phyloP scores from a whole-genome alignment of 2,797 vertebrate species.

The Leptodactylus fallax region DNA sequence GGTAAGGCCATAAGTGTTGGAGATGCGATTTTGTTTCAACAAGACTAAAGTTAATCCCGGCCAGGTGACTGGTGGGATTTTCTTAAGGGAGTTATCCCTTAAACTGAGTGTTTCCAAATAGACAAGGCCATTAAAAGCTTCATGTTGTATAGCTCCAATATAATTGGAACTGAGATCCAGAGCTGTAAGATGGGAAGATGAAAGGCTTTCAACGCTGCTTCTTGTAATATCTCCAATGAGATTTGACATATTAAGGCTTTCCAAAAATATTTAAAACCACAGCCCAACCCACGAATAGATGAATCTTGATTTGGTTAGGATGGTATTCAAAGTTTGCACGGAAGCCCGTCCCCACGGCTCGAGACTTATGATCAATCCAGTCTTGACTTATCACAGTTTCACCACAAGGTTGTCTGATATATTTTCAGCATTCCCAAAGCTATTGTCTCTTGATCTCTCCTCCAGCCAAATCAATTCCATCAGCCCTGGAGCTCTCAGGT shows the following conservation, averaged over 20 bases:
- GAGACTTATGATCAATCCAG: too few relatives aligned
- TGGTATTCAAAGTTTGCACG: too few relatives aligned
- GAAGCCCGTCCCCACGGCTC: too few relatives aligned
- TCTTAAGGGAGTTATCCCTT: slow-evolving; percentile 56
- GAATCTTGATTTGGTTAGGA: too few relatives aligned
- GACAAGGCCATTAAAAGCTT: slow-evolving; percentile 40
- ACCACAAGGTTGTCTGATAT: slow-evolving; percentile 39
- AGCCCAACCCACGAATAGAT: too few relatives aligned
- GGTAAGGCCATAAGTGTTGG: slow-evolving; percentile 32
- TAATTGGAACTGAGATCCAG: slow-evolving; percentile 64
- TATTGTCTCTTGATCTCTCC: slow-evolving; percentile 52
- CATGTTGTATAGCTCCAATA: slow-evolving; percentile 60
- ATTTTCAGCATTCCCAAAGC: slow-evolving; percentile 54
- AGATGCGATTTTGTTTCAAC: slow-evolving; percentile 62
- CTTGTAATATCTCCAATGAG: slow-evolving; percentile 62
- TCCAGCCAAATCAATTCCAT: slow-evolving; percentile 61
- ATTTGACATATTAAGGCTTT: slow-evolving; percentile 66
- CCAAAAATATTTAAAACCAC: too few relatives aligned
- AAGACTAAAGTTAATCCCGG: slow-evolving; percentile 44
- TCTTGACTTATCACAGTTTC: slow-evolving; percentile 61
- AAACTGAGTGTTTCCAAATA: slow-evolving; percentile 56
- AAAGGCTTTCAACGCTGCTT: slow-evolving; percentile 28
- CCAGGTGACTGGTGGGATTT: slow-evolving; percentile 38
- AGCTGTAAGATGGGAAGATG: slow-evolving; percentile 20
- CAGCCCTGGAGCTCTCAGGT: slow-evolving; percentile 48